Percentiles rank a stretch among this genome's conserved stretches.
Conservation (phyloP, 2,113 vertebrate species). For the Syrrhaptes paradoxus region DNA sequence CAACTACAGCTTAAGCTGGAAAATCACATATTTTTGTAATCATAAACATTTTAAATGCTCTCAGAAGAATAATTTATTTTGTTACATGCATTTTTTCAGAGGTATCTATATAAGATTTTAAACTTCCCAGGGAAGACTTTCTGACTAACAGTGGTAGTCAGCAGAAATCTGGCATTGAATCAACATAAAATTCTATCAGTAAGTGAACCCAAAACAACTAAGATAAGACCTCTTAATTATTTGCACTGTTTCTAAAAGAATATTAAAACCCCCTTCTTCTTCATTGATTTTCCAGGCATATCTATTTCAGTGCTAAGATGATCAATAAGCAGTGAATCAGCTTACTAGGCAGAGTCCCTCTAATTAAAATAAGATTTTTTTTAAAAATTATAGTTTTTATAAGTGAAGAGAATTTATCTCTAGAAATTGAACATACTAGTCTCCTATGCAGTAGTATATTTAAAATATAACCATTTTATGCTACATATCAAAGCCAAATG, state of each 20-base stretch:
- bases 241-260: not conserved
- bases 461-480: not conserved
- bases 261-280: not conserved
- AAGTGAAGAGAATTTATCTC: not conserved
- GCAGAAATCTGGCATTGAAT: not conserved
- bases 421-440: not conserved
- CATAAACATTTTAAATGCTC: not conserved
- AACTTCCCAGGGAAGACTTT: not conserved
- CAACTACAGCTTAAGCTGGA: not conserved
- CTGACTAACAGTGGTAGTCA: not conserved
- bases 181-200: not conserved
- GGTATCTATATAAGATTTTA: not conserved
- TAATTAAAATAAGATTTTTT: not conserved
- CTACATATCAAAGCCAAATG: not conserved
- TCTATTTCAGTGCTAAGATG: not conserved
- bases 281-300: not conserved
- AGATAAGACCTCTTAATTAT: not conserved
- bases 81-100: not conserved
- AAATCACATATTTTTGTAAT: not conserved
- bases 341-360: not conserved
- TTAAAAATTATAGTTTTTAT: not conserved
- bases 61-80: not conserved
- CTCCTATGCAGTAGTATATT: not conserved
- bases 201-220: not conserved
- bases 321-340: not conserved